Conservation (phyloP, 2,113 vertebrate species). For the Pluvianellus socialis region DNA sequence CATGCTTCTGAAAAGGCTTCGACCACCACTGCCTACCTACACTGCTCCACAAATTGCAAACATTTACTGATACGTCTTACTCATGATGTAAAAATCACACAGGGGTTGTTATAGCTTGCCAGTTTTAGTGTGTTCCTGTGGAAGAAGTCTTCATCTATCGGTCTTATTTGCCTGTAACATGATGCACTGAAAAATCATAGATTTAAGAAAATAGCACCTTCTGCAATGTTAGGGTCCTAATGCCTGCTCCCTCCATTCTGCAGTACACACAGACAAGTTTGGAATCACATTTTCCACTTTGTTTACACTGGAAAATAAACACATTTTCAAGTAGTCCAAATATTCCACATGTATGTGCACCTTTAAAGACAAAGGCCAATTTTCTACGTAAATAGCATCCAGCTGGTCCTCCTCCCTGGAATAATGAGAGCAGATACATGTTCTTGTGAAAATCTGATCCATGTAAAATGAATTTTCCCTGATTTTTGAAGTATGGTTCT, state of each 20-base stretch:
- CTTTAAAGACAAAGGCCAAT: slow-evolving; percentile 1
- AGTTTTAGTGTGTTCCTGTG: neutral
- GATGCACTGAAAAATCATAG: neutral
- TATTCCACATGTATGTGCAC: neutral
- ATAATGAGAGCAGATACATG: neutral
- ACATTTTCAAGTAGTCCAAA: neutral
- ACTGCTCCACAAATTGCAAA: neutral
- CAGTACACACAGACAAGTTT: neutral
- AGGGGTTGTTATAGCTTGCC: neutral
- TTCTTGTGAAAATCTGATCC: neutral
- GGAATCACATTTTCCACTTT: neutral
- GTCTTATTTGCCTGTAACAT: neutral
- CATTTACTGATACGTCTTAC: neutral
- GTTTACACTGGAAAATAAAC: neutral
- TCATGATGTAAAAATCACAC: neutral
- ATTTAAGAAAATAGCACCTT: neutral
- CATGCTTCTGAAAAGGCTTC: neutral
- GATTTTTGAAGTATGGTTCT: neutral
- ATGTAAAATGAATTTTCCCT: neutral
- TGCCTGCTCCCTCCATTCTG: neutral
- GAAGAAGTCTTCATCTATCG: neutral
- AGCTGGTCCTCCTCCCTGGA: neutral
- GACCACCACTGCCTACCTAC: neutral
- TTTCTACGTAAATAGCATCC: neutral
- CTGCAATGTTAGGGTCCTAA: neutral